These are phyloP conservation scores for Monochamus saltuarius DNA, from an alignment of 1,140 invertebrate species.

Conservation along the genomic window DNA sequence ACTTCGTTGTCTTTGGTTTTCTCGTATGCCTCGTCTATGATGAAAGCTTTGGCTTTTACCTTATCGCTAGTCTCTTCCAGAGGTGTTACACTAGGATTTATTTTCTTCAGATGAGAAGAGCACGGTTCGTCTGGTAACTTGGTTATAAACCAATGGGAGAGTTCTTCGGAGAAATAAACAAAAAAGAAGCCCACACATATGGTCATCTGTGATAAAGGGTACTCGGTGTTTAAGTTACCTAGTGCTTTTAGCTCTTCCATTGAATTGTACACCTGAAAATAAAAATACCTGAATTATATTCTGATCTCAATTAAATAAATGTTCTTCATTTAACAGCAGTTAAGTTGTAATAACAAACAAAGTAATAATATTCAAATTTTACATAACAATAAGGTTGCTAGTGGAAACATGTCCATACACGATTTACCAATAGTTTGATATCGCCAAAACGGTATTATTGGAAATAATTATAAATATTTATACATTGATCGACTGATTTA, in stretches of 20 bases:
- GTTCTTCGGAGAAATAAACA: conserved; percentile 63
- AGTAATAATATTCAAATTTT: too few relatives aligned
- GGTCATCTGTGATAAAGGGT: conserved; percentile 58
- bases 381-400: too few relatives aligned
- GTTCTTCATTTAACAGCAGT: too few relatives aligned
- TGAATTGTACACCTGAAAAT: conserved; percentile 23
- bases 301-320: too few relatives aligned
- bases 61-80: not conserved
- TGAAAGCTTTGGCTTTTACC: not conserved
- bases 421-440: too few relatives aligned
- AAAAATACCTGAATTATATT: not conserved
- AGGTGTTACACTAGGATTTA: conserved; percentile 7
- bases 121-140: conserved; percentile 10
- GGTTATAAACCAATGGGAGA: conserved; percentile 45
- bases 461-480: too few relatives aligned
- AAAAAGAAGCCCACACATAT: conserved; percentile 63
- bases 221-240: conserved; percentile 36
- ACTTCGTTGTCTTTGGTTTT: not conserved
- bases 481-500: too few relatives aligned
- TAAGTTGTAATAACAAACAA: too few relatives aligned
- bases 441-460: too few relatives aligned
- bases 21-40: conserved; percentile 7
- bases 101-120: not conserved
- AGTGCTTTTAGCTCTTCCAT: conserved; percentile 42
- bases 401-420: too few relatives aligned